Evolutionary conservation across 1,140 invertebrate genomes (phyloP), one percentile per base, ranked within the genome.

Genomic region (Aphaenogaster ashmeadi): DNA sequence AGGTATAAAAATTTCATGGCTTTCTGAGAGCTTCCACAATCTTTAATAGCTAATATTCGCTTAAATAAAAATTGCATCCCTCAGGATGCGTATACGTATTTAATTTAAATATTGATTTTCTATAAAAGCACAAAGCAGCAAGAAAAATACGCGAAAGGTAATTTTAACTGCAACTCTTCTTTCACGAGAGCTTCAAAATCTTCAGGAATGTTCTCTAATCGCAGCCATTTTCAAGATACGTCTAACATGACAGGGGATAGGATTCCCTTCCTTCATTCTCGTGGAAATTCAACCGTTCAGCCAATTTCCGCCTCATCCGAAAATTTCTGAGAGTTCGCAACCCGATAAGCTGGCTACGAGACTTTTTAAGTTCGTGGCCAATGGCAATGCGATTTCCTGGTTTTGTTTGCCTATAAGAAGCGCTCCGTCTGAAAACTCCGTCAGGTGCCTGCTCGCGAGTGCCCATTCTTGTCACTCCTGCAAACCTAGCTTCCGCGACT

Each of bases 331-430:
- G 71, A 84, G 87, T 77, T 84, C 47, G 71, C 79, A 77, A 58
- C 27, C 27, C 54, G 69, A 58, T 74, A 84, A 89, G 64, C 87
- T 52, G 77, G 52, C 36, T 62, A 54, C 50, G 18, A 74, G 81
- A 83, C 74, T 88, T 85, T 85, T 87, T 81, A 89, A 88, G 87
- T 83, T 38, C 60, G 47, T 52, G 62, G 54, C 52, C 77, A 67
- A 50, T 87, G 41, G 71, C 87, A 83, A 89, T 84, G 87, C 71
- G 88, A 89, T 89, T 89, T 83, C 79, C 77, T 72, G 79, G 77
- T 88, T 83, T 89, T 89, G 88, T 89, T 89, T 85, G 56, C 88
- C 62, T 56, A 41, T 77, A 89, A 89, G 88, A 88, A 87, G 64
- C 41, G 47, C 54, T 11, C 36, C 69, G 79, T 33, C 64, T 89